Percentiles rank a stretch among this genome's conserved stretches.
These are phyloP conservation scores for Argyresthia albistria DNA, from an alignment of 2,888 invertebrate genomes.

Conservation along the genomic window DNA sequence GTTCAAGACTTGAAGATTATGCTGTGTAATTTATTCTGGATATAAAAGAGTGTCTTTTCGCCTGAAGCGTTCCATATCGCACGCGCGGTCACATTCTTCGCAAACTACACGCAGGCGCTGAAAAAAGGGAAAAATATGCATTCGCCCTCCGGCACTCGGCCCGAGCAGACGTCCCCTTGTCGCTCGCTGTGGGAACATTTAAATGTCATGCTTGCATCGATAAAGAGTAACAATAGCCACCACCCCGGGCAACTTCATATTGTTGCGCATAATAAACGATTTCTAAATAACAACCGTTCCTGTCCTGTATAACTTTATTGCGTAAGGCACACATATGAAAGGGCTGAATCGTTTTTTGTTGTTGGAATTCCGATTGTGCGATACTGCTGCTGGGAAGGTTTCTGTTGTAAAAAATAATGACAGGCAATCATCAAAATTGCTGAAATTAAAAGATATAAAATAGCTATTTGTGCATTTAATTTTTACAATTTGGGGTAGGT, in stretches of 20 bases:
- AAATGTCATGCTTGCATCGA: slow-evolving; percentile 35
- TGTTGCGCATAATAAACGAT: slow-evolving; percentile 19
- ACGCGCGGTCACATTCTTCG: slow-evolving; percentile 52
- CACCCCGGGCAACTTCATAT: slow-evolving; percentile 26
- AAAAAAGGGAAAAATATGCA: slow-evolving; percentile 26
- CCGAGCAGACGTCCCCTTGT: slow-evolving; percentile 43
- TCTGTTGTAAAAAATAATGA: slow-evolving; percentile 6
- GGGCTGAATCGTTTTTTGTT: slow-evolving; percentile 10
- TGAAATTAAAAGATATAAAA: slow-evolving; percentile 8
- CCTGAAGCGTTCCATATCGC: slow-evolving; percentile 49
- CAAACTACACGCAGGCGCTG: slow-evolving; percentile 22
- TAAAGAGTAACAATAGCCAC: slow-evolving; percentile 30
- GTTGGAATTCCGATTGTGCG: neutral
- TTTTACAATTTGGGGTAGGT: neutral
- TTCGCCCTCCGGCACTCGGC: slow-evolving; percentile 34
- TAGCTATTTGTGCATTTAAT: slow-evolving; percentile 2
- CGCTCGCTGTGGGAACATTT: slow-evolving; percentile 36
- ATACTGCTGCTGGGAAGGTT: slow-evolving; percentile 1
- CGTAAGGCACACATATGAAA: slow-evolving; percentile 10
- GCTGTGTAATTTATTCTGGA: slow-evolving; percentile 13
- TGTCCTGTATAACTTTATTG: slow-evolving; percentile 11
- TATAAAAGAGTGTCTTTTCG: slow-evolving; percentile 31
- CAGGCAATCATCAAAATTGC: slow-evolving; percentile 8
- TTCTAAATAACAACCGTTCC: slow-evolving; percentile 13
- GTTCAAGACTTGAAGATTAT: neutral